Base-by-base conservation (phyloP, 1,140 invertebrate species). In the Caerostris extrusa region DNA sequence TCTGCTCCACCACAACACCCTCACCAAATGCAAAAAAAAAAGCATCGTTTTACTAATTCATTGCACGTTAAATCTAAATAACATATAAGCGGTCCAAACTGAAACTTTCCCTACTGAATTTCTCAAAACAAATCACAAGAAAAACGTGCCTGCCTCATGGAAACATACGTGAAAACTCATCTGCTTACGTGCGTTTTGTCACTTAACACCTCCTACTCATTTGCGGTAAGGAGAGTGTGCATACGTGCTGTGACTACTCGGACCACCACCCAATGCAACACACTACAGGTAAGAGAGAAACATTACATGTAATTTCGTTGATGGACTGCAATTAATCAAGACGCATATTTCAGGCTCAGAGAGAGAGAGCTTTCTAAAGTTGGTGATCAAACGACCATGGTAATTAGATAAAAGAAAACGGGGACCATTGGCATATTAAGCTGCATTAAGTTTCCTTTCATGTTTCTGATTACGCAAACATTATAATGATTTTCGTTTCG, bases 161-260 rank as follows among this genome's bases (percentile, higher is more conserved):
- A 69, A 69, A 69, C 67, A 19, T n/a, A 69, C 17, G 14, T 19
- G 67, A 69, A 69, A 69, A n/a, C 67, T 69, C n/a, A 7, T n/a
- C 67, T 7, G 17, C 67, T 69, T 69, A 69, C 67, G 67, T 69
- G 17, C 19, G 67, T 19, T 19, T n/a, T 69, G n/a, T 69, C n/a
- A 69, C 19, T 69, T 69, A 69, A 69, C 67, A 69, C 17, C 17
- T 69, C 17, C n/a, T 69, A 19, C 67, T 69, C 67, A n/a, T 69
- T 69, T 69, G 64, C n/a, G n/a, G 64, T 19, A 3, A 5, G 6
- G 17, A 19, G 17, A 3, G 67, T 7, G 17, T 7, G 67, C 7
- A 69, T 69, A 69, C 67, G 67, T 69, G 67, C 67, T 69, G n/a
- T 69, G 67, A 69, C 67, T 69, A 69, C 67, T 7, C n/a, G n/a